Base-by-base conservation (phyloP, 2,888 invertebrate genomes). In the Philereme transversata region DNA sequence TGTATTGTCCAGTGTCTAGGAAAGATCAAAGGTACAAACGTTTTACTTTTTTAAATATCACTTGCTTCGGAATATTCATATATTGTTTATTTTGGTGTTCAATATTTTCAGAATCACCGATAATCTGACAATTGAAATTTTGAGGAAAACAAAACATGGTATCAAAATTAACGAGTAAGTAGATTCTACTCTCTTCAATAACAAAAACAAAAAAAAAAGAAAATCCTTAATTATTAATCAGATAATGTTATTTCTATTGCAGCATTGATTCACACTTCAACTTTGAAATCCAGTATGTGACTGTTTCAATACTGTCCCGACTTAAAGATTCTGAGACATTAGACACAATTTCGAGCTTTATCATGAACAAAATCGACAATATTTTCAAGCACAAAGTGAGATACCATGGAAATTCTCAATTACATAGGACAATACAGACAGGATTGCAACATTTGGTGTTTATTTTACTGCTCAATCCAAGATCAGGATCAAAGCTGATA, bases 21-120 rank as follows among this genome's bases (percentile, higher is more conserved):
- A 94, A 93, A 77, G 94, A 94, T 72, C 92, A 93, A 72, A 93
- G 93, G 94, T 93, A 77, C 50, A 43, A 43, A n/a, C 10, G 10
- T 43, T 10, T 10, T 45, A 45, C 40, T 2, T 22, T 22, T 22
- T 22, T 22, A 10, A 10, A 10, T 5, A 43, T 10, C 5, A 10
- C 43, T 43, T 5, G 9, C 9, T 41, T 10, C n/a, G 5, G 10
- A 4, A 5, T 43, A 43, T 10, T 43, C 2, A 4, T 10, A n/a
- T 43, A 40, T 41, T 51, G 4, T 43, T 54, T 45, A 33, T n/a
- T 33, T 48, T 22, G 22, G 22, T 22, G 22, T 22, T 55, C 11
- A 40, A 33, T 60, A 41, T 48, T 86, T 88, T 69, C 78, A 90
- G 90, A 62, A 86, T 88, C 48, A 60, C 78, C 2, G 88, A 90